Evolutionary conservation across 2,888 invertebrate species (phyloP).

Genomic region (Drosophila leonis): DNA sequence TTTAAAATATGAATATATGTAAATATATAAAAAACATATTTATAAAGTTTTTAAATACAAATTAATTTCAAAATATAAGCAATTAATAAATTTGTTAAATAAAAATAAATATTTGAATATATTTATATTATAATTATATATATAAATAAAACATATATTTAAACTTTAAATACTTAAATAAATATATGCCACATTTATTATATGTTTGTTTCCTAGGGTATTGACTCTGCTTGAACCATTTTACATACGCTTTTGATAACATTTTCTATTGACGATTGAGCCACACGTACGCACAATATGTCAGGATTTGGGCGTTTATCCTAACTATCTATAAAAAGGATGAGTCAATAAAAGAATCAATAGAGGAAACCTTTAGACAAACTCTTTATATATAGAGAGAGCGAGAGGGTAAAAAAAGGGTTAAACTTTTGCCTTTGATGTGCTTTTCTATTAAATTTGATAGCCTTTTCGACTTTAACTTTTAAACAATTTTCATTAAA

Average conservation of each 20-base stretch:
- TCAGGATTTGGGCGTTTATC: conserved; percentile 16
- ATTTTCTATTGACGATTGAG: conserved; percentile 29
- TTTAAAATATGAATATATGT: too few species aligned
- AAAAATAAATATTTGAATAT: too few species aligned
- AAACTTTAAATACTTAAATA: too few species aligned
- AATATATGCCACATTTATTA: background rate
- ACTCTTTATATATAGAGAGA: background rate
- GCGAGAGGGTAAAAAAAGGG: background rate
- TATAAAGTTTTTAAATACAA: too few species aligned
- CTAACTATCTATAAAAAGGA: conserved; percentile 7
- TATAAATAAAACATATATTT: background rate
- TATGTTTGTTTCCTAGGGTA: background rate
- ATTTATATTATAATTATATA: background rate
- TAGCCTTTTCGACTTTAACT: background rate
- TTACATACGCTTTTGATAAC: background rate
- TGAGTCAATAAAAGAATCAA: background rate
- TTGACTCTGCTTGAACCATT: background rate
- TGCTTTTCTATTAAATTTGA: conserved; percentile 45
- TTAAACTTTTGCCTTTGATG: conserved; percentile 39
- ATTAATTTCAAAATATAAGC: too few species aligned
- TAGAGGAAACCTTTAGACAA: background rate
- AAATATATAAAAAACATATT: too few species aligned
- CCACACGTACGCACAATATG: conserved; percentile 50
- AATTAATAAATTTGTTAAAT: too few species aligned
- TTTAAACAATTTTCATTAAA: background rate